These are phyloP conservation scores for Pseudomyrmex dendroicus DNA, from an alignment of 1,140 invertebrate genomes.

Conservation along the genomic window DNA sequence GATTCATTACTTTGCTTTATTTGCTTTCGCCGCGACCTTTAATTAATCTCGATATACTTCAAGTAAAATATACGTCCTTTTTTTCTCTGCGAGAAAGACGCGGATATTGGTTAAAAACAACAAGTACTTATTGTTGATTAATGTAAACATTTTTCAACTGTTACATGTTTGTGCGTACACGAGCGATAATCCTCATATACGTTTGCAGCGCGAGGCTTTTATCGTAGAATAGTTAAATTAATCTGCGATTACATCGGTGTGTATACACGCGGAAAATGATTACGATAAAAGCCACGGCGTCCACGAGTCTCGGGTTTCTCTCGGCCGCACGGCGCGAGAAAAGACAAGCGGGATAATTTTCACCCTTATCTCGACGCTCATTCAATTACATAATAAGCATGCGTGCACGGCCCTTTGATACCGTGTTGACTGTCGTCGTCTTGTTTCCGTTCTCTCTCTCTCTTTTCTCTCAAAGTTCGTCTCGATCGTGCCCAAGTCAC, in stretches of 20 bases:
- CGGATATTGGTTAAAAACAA: neutral
- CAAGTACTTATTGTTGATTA: neutral
- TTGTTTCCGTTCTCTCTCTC: neutral
- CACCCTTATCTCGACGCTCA: slow-evolving; percentile 34
- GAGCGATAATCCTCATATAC: neutral
- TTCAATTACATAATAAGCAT: slow-evolving; percentile 51
- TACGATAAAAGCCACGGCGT: slow-evolving; percentile 7
- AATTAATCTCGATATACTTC: slow-evolving; percentile 33
- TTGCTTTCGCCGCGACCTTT: slow-evolving; percentile 8
- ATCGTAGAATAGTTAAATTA: neutral
- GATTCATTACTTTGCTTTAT: slow-evolving; percentile 29
- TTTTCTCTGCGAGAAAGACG: neutral
- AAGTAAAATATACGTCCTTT: neutral
- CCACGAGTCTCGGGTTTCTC: slow-evolving; percentile 32
- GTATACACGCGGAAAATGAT: slow-evolving; percentile 1
- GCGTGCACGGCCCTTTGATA: neutral
- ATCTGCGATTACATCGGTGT: neutral
- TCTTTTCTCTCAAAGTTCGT: neutral
- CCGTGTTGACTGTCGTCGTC: slow-evolving; percentile 4
- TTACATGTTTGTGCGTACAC: too few relatives aligned
- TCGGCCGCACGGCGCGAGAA: neutral
- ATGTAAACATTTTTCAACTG: too few relatives aligned
- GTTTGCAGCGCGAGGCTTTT: neutral
- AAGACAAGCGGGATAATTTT: slow-evolving; percentile 37
- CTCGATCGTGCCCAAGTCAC: slow-evolving; percentile 43